Conservation (phyloP, 2,113 vertebrate genomes). For the Gobius niger region DNA sequence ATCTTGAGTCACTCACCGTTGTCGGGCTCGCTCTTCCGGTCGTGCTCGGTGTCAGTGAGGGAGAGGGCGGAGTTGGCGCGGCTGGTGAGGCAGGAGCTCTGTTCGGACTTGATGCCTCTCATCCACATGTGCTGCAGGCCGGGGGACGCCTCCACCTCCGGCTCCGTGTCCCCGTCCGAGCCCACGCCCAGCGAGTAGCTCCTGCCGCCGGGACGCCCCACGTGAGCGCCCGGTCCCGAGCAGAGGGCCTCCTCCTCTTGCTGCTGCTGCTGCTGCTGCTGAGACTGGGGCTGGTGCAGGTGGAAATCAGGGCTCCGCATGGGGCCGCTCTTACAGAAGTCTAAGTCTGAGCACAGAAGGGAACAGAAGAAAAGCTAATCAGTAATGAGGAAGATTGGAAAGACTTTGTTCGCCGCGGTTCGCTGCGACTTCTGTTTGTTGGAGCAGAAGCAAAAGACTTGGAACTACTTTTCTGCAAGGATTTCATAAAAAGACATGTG, state of each 20-base stretch:
- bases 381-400: neutral
- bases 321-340: slow-evolving; percentile 87
- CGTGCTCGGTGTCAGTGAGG: slow-evolving; percentile 95
- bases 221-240: slow-evolving; percentile 58
- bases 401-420: neutral
- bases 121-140: slow-evolving; percentile 93
- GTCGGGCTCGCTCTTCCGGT: slow-evolving; percentile 94
- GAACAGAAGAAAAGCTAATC: neutral
- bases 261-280: slow-evolving; percentile 63
- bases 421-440: neutral
- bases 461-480: neutral
- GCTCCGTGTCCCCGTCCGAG: slow-evolving; percentile 90
- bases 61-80: slow-evolving; percentile 93
- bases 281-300: slow-evolving; percentile 62
- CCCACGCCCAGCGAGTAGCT: slow-evolving; percentile 87
- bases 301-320: slow-evolving; percentile 87
- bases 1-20: slow-evolving; percentile 80
- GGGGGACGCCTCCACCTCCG: slow-evolving; percentile 86
- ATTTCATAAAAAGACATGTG: neutral
- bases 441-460: slow-evolving; percentile 2
- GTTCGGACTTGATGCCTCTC: slow-evolving; percentile 90
- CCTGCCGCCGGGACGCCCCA: slow-evolving; percentile 63
- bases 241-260: slow-evolving; percentile 77
- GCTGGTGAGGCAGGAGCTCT: slow-evolving; percentile 94
- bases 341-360: slow-evolving; percentile 79